Evolutionary conservation across 2,113 vertebrate species (phyloP), one percentile per base, ranked within the genome.

Genomic region (Montifringilla adamsi): DNA sequence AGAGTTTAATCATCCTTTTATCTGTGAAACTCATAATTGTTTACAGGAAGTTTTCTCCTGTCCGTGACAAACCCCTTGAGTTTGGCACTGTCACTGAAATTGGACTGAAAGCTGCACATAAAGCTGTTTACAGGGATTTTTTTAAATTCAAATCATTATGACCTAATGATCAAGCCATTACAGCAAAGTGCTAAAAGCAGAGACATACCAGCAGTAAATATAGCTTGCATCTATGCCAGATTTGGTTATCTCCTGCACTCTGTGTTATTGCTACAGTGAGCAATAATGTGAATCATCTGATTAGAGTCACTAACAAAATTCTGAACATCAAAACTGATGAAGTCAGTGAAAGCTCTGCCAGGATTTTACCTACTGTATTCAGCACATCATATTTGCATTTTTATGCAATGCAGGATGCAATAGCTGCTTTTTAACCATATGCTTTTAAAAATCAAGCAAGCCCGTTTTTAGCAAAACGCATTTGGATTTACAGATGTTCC

Each of bases 251-350:
- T 90, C 69, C 76, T 89, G 72, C 83, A 89, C 76, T 94, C 72
- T 30, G 24, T 62, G 87, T 93, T 96, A 95, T 90, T 95, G 89
- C 94, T 93, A 89, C 47, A 67, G 68, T 94, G 66, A 96, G 94
- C 89, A 90, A 92, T 92, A 96, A 94, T 84, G 90, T 74, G 86
- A 93, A 93, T 96, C 77, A 94, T 93, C 92, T 87, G 94, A 87
- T 96, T 92, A 94, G 73, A 90, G 80, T 44, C 86, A 78, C 74
- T 89, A 81, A 93, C 79, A 81, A 80, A 96, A 94, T 81, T 90
- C 69, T 68, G 66, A 56, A 10, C 83, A 75, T 90, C 80, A 92
- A 60, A 95, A 86, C 93, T 75, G 85, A 92, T 95, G 85, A 96
- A 93, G 79, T 93, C 92, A 81, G 73, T 77, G 79, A 63, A 95